These are phyloP conservation scores for Pycnonotus jocosus DNA, from an alignment of 2,113 vertebrate genomes.

Conservation along the genomic window DNA sequence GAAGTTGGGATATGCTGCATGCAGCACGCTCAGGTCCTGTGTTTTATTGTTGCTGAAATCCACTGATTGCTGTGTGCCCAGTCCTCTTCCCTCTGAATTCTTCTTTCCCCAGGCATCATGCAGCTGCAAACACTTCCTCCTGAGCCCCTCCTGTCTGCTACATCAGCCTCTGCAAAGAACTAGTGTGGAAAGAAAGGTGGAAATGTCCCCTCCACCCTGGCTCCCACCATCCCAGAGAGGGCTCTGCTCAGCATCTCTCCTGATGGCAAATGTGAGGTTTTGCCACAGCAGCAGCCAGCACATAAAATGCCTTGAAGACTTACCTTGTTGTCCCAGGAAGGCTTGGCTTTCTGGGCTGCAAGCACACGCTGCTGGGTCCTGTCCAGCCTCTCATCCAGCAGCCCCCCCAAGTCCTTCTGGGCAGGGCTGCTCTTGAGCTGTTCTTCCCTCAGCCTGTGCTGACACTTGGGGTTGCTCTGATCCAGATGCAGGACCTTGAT, in stretches of 20 bases:
- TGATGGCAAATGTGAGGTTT: neutral
- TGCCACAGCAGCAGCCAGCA: neutral
- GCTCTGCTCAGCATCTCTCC: neutral
- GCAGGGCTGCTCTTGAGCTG: neutral
- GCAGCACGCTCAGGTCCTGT: fast-evolving
- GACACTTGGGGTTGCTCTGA: neutral
- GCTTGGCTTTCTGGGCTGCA: neutral
- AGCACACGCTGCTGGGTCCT: too few species aligned
- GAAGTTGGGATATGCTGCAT: neutral
- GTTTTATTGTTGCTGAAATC: neutral
- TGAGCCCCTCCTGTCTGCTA: fast-evolving
- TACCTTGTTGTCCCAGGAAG: neutral
- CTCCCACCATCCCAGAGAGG: too few species aligned
- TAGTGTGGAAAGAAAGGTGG: neutral
- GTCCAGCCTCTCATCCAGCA: neutral
- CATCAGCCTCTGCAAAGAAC: neutral
- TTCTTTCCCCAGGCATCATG: neutral
- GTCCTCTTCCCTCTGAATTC: neutral
- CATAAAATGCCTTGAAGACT: neutral
- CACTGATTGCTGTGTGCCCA: fast-evolving
- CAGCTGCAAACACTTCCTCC: neutral
- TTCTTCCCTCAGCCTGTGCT: neutral
- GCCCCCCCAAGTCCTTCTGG: too few species aligned
- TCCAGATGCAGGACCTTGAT: neutral
- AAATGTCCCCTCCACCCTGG: neutral